phyloP scores from a whole-genome alignment of 2,888 invertebrate genomes.

The Cynaeus angustus region DNA sequence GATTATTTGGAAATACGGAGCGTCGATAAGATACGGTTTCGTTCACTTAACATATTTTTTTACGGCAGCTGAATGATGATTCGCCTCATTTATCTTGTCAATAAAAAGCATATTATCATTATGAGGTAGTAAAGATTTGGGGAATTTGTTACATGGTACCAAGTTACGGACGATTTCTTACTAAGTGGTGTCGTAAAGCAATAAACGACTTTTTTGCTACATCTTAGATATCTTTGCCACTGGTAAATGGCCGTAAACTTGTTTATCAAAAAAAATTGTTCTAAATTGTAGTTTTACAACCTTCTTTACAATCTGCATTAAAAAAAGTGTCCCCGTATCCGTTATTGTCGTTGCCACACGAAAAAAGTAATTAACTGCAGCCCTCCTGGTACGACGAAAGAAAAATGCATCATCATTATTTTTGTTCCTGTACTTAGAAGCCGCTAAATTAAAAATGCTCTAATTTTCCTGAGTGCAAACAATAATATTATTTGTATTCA shows the following conservation, averaged over 20 bases:
- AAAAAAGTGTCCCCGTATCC: no score
- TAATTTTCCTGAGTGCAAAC: slow-evolving; percentile 14
- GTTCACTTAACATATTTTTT: slow-evolving; percentile 25
- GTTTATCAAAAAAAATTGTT: no score
- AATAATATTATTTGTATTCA: slow-evolving; percentile 9
- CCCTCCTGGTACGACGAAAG: not conserved
- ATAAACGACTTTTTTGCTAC: slow-evolving; percentile 5
- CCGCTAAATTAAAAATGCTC: not conserved
- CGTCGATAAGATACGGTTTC: slow-evolving; percentile 31
- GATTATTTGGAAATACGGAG: slow-evolving; percentile 34
- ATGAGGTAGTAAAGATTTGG: slow-evolving; percentile 1
- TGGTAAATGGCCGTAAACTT: no score
- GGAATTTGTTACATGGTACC: not conserved
- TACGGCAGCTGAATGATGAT: slow-evolving; percentile 16
- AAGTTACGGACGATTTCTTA: slow-evolving; percentile 4
- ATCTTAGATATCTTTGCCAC: no score
- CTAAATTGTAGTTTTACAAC: no score
- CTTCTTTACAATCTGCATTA: no score
- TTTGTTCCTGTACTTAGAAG: not conserved
- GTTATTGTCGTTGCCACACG: no score
- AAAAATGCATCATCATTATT: not conserved
- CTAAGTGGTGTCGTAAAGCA: slow-evolving; percentile 4
- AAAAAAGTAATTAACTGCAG: no score
- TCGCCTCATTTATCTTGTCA: slow-evolving; percentile 27
- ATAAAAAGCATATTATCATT: slow-evolving; percentile 30